Percentiles rank a stretch among this genome's conserved stretches.
phyloP scores from a whole-genome alignment of 2,113 vertebrate species.

The Macrotus californicus region DNA sequence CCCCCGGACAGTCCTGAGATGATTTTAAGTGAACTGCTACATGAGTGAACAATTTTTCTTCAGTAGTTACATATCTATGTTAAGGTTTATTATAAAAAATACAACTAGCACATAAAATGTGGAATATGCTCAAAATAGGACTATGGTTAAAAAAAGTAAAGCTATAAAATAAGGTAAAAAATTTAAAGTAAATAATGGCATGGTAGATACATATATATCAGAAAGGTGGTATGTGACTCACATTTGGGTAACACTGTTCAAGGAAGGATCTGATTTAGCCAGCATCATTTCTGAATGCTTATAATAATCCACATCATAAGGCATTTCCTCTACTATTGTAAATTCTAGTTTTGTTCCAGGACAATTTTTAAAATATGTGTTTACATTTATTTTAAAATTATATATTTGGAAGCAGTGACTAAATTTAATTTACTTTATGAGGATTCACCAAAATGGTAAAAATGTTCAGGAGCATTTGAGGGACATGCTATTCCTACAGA shows the following conservation, averaged over 20 bases:
- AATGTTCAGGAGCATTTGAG: conserved; percentile 55
- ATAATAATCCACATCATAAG: not conserved
- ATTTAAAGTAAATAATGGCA: not conserved
- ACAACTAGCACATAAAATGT: conserved; percentile 28
- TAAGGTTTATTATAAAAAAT: conserved; percentile 42
- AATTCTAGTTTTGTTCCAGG: not conserved
- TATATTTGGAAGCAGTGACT: conserved; percentile 27
- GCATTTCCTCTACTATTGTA: not conserved
- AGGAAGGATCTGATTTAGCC: not conserved
- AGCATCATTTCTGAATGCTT: conserved; percentile 22
- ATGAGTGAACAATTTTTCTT: conserved; percentile 18
- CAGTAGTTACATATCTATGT: not conserved
- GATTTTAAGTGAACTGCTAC: conserved; percentile 12
- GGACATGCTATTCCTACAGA: conserved; percentile 62
- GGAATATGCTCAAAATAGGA: not conserved
- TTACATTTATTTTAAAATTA: conserved; percentile 37
- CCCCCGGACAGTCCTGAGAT: conserved; percentile 46
- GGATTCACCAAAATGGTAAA: conserved; percentile 24
- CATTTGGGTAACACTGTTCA: not conserved
- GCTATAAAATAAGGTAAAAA: not conserved
- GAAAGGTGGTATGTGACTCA: not conserved
- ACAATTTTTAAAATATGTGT: conserved; percentile 22
- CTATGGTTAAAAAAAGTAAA: not conserved
- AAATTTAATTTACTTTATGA: conserved; percentile 52
- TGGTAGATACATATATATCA: not conserved